Evolutionary conservation across 2,797 vertebrate genomes (phyloP), one percentile per base, ranked within the genome.

Genomic region (Rhynchotus rufescens): DNA sequence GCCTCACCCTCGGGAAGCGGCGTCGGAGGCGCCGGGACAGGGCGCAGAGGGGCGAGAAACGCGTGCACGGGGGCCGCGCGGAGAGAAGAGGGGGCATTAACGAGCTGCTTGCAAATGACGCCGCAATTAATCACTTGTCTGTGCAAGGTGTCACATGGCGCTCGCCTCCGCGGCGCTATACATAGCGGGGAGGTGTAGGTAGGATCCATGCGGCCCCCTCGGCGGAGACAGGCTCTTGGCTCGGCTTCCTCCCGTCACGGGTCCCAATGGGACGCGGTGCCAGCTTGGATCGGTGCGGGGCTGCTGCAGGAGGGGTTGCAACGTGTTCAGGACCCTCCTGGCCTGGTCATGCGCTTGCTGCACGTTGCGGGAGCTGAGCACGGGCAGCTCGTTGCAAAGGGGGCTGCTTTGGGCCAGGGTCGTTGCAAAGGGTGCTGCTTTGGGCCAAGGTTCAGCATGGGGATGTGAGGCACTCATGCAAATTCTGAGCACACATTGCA

Each of bases 101-200:
- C 52, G 30, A 87, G 76, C 42, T 80, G 84, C 87, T 92, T 85
- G 91, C 64, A 82, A 92, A 88, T 88, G 94, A 61, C 89, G 85
- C 68, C 5, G 40, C 89, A 64, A 73, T 95, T 93, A 92, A 93
- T 95, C 89, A 91, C 86, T 76, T 12, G 73, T 51, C 22, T 4
- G 65, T 74, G 79, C 30, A 34, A 40, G 54, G 86, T 66, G 42
- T 81, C 86, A 79, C 89, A 75, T 52, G 90, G 76, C 0, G 1
- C 86, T 72, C 88, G 72, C 93, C 93, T 75, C 91, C 86, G 6
- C 93, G n/a, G 49, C 10, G 23, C 89, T 93, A 85, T 60, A 28
- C 65, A 92, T 88, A 90, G 92, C 8, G 15, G 21, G 62, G 57
- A 80, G 69, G 57, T 57, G 78, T 26, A 90, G 92, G 86, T 40